Percentiles rank a stretch among this genome's conserved stretches.
phyloP scores from a whole-genome alignment of 2,113 vertebrate species.

The Ciconia maguari region DNA sequence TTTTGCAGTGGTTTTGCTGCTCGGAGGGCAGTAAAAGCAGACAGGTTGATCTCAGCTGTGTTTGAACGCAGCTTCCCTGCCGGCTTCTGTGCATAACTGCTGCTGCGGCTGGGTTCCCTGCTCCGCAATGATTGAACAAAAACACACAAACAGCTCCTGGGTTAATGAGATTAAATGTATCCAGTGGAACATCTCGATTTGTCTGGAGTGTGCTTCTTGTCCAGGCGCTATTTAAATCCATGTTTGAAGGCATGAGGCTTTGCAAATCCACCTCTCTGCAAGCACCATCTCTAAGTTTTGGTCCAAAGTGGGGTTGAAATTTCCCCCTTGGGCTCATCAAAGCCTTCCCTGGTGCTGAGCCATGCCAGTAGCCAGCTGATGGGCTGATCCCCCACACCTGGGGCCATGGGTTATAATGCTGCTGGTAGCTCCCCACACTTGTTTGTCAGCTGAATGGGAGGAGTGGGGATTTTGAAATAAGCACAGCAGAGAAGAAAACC shows the following conservation, averaged over 20 bases:
- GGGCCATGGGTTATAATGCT: accelerated
- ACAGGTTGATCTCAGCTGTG: background rate
- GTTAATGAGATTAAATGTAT: background rate
- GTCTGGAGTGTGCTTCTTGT: background rate
- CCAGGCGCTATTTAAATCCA: background rate
- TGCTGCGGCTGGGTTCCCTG: background rate
- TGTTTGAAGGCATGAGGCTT: background rate
- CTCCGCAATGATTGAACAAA: accelerated
- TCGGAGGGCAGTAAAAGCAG: background rate
- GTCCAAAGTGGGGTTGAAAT: background rate
- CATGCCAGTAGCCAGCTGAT: accelerated
- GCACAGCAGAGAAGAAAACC: background rate
- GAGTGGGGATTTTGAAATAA: background rate
- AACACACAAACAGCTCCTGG: background rate
- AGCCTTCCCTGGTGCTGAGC: background rate
- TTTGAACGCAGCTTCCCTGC: background rate
- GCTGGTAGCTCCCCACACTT: background rate
- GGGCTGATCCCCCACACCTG: background rate
- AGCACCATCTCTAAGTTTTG: background rate
- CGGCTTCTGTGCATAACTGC: background rate
- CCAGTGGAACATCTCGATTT: background rate
- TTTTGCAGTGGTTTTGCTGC: background rate
- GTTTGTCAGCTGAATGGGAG: background rate
- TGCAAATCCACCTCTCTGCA: background rate
- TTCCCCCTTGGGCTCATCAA: background rate